Evolutionary conservation across 2,113 vertebrate genomes (phyloP).

Genomic region (Corythoichthys intestinalis): DNA sequence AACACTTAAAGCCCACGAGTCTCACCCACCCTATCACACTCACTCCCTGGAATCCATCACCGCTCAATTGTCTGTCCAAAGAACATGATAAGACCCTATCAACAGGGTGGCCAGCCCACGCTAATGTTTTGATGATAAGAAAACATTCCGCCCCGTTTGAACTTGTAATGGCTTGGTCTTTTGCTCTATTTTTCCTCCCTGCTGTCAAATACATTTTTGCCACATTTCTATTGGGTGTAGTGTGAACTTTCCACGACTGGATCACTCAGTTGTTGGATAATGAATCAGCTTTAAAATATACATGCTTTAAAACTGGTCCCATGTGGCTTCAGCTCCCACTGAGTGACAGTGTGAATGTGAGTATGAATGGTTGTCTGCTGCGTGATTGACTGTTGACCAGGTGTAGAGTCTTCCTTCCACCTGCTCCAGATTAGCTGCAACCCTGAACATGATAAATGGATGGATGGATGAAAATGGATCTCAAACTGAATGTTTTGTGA

Average conservation of each 20-base stretch:
- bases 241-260: conserved; percentile 43
- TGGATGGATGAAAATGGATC: background rate
- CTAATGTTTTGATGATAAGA: conserved; percentile 46
- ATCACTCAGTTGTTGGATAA: conserved; percentile 20
- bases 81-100: conserved; percentile 49
- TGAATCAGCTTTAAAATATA: background rate
- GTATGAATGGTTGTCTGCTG: background rate
- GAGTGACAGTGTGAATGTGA: background rate
- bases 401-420: background rate
- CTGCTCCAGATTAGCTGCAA: background rate
- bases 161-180: conserved; percentile 12
- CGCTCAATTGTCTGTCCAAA: conserved; percentile 36
- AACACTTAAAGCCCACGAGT: conserved; percentile 19
- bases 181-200: conserved; percentile 7
- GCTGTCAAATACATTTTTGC: background rate
- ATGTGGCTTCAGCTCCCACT: background rate
- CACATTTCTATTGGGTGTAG: background rate
- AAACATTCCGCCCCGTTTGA: conserved; percentile 49
- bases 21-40: conserved; percentile 27
- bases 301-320: background rate
- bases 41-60: conserved; percentile 41
- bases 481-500: background rate
- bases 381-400: background rate
- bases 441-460: background rate
- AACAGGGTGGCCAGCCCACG: conserved; percentile 41